Evolutionary conservation across 2,888 invertebrate species (phyloP).

Genomic region (Pheosia tremula): DNA sequence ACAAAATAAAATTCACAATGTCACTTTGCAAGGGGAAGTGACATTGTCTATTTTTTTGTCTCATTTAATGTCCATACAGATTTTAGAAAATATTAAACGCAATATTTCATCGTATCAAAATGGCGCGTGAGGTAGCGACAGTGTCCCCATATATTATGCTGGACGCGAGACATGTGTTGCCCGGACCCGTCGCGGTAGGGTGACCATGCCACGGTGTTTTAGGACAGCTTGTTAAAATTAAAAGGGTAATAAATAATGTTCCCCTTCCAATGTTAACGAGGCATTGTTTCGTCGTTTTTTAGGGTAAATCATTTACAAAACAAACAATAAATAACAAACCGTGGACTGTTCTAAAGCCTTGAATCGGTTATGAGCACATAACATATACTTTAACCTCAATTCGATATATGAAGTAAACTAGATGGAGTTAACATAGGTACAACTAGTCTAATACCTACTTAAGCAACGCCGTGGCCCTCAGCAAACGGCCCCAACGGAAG

Average conservation of each 20-base stretch:
- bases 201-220: constrained; percentile 5
- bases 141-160: constrained; percentile 21
- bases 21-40: too few relatives aligned
- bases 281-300: neutral
- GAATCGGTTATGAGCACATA: neutral
- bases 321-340: neutral
- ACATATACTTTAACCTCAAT: neutral
- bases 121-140: constrained; percentile 2
- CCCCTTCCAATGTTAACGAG: neutral
- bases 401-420: too few relatives aligned
- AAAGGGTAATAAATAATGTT: constrained; percentile 20
- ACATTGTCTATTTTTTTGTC: too few relatives aligned
- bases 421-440: too few relatives aligned
- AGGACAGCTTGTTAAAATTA: constrained; percentile 21
- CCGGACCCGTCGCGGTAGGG: constrained; percentile 2
- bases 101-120: constrained; percentile 4
- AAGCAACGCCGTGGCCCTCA: too few relatives aligned
- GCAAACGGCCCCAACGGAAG: too few relatives aligned
- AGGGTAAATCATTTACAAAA: too few relatives aligned
- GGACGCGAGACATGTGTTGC: neutral
- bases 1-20: too few relatives aligned
- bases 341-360: neutral
- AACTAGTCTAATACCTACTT: too few relatives aligned
- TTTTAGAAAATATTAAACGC: neutral
- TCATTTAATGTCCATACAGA: too few relatives aligned